These are phyloP conservation scores for Drosophila prosaltans DNA, from an alignment of 1,140 invertebrate species.

Conservation along the genomic window DNA sequence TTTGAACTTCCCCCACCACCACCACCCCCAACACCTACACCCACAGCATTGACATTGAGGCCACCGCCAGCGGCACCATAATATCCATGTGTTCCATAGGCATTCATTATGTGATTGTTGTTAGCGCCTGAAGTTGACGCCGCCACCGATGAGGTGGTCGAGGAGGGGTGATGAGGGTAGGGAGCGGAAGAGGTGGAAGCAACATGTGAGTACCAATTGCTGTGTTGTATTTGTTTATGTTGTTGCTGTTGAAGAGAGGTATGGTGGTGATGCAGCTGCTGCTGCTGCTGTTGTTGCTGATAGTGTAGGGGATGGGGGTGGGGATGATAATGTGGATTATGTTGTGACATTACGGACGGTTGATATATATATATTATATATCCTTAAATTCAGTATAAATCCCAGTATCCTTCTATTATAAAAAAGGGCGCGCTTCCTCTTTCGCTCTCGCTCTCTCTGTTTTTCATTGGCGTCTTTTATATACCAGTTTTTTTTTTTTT, in stretches of 20 bases:
- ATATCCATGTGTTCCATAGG: conserved; percentile 57
- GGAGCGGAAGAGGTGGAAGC: conserved; percentile 65
- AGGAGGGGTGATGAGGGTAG: conserved; percentile 41
- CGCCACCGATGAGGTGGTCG: conserved; percentile 20
- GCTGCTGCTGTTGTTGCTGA: conserved; percentile 40
- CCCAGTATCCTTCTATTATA: conserved; percentile 17
- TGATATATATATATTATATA: conserved; percentile 13
- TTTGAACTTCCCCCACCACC: conserved; percentile 30
- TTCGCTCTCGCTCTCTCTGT: conserved; percentile 53
- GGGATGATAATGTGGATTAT: conserved; percentile 66
- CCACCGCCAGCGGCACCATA: conserved; percentile 49
- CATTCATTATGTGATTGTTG: conserved; percentile 50
- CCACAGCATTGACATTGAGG: conserved; percentile 47
- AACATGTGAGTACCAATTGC: conserved; percentile 77
- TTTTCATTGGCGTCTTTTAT: conserved; percentile 76
- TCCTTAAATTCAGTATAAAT: conserved; percentile 16
- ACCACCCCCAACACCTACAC: conserved; percentile 32
- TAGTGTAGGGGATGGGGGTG: conserved; percentile 39
- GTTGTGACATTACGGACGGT: conserved; percentile 72
- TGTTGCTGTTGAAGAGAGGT: conserved; percentile 42
- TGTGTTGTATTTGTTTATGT: conserved; percentile 69
- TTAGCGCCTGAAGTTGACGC: conserved; percentile 4
- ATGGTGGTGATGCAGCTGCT: conserved; percentile 48
- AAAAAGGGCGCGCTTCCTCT: conserved; percentile 52
- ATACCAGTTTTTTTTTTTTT: conserved; percentile 73